Evolutionary conservation across 2,797 vertebrate species (phyloP).

Genomic region (Tadarida brasiliensis): DNA sequence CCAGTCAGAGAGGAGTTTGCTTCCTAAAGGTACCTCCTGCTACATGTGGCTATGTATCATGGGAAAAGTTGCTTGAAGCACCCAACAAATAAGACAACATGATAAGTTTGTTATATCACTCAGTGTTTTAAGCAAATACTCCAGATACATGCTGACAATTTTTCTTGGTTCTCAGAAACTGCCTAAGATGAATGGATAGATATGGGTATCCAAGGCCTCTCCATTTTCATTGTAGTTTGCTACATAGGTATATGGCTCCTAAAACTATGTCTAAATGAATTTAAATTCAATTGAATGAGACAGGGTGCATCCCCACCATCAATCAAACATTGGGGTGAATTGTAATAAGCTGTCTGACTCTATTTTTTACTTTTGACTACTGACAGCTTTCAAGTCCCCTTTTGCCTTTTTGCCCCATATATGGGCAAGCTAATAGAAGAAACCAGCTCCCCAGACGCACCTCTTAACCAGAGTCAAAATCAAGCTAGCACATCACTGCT

Average conservation of each 20-base stretch:
- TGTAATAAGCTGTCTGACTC: not conserved
- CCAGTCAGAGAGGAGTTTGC: not conserved
- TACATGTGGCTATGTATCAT: not conserved
- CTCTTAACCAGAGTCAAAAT: not conserved
- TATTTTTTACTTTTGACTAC: not conserved
- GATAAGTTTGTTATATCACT: not conserved
- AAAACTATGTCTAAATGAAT: not conserved
- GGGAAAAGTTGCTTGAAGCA: not conserved
- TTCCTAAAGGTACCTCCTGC: not conserved
- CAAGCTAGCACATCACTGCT: not conserved
- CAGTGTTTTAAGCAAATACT: not conserved
- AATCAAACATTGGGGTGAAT: not conserved
- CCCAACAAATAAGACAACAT: not conserved
- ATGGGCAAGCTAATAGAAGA: not conserved
- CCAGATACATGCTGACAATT: not conserved
- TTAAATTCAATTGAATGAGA: not conserved
- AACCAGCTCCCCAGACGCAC: not conserved
- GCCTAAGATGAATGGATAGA: not conserved
- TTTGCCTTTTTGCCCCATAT: not conserved
- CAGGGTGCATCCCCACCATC: not conserved
- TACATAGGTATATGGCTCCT: not conserved
- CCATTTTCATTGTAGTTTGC: not conserved
- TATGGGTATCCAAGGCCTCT: not conserved
- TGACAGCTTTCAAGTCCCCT: not conserved
- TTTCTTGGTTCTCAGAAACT: not conserved